phyloP scores from a whole-genome alignment of 2,888 invertebrate species.

The Callyntrura sp. region DNA sequence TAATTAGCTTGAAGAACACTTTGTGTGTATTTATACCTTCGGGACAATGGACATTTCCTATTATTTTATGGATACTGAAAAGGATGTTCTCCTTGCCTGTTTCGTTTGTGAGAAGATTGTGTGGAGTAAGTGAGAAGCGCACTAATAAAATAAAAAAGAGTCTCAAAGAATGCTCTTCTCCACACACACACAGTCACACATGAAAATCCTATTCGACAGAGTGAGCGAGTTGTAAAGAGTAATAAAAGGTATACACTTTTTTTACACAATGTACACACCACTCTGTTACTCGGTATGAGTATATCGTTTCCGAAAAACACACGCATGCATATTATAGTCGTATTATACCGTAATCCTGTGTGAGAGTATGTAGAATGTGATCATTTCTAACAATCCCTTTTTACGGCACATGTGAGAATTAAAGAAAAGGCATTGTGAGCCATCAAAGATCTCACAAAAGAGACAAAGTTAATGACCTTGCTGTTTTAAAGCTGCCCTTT shows the following conservation, averaged over 20 bases:
- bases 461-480: conserved; percentile 78
- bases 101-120: conserved; percentile 17
- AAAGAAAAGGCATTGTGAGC: conserved; percentile 58
- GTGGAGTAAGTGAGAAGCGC: conserved; percentile 28
- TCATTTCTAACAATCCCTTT: conserved; percentile 75
- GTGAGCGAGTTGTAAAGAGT: conserved; percentile 28
- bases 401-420: conserved; percentile 74
- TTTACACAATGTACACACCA: background rate
- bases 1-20: conserved; percentile 57
- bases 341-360: conserved; percentile 53
- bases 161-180: conserved; percentile 46
- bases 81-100: conserved; percentile 28
- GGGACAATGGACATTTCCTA: conserved; percentile 41
- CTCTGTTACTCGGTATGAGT: background rate
- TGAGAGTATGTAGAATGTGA: conserved; percentile 54
- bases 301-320: background rate
- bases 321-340: background rate
- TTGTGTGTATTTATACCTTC: conserved; percentile 42
- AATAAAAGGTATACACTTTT: conserved; percentile 47
- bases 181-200: conserved; percentile 38
- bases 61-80: conserved; percentile 47
- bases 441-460: conserved; percentile 67
- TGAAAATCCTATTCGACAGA: conserved; percentile 33
- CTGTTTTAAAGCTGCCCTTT: conserved; percentile 78
- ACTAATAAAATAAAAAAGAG: conserved; percentile 51